Evolutionary conservation across 2,888 invertebrate species (phyloP).

Genomic region (Seladonia tumulorum): DNA sequence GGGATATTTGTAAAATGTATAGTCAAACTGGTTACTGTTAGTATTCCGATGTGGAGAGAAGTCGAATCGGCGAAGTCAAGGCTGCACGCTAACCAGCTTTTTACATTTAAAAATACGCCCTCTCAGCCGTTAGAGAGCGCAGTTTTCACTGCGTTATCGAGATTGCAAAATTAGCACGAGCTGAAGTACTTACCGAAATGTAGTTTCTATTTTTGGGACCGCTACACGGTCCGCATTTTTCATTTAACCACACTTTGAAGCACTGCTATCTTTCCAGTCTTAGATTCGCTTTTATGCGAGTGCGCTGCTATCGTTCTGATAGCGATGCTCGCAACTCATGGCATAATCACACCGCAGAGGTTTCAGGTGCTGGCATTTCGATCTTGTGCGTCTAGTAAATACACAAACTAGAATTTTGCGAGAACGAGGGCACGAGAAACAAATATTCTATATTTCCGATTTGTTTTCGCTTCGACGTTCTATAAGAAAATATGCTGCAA

Average conservation of each 20-base stretch:
- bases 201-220: slow-evolving; percentile 31
- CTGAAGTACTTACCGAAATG: slow-evolving; percentile 15
- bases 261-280: background rate
- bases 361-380: background rate
- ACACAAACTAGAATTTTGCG: background rate
- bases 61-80: background rate
- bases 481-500: background rate
- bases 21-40: background rate
- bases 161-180: slow-evolving; percentile 21
- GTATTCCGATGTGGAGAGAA: background rate
- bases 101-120: slow-evolving; percentile 21
- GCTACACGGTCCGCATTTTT: slow-evolving; percentile 17
- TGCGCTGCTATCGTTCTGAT: background rate
- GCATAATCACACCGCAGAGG: background rate
- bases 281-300: background rate
- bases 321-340: background rate
- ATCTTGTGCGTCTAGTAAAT: background rate
- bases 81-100: too few relatives aligned
- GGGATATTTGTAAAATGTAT: background rate
- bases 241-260: slow-evolving; percentile 26
- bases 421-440: background rate
- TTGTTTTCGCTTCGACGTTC: background rate
- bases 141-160: slow-evolving; percentile 22
- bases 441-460: background rate
- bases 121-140: background rate